These are phyloP conservation scores for Onychostruthus taczanowskii DNA, from an alignment of 2,113 vertebrate genomes.

Conservation along the genomic window DNA sequence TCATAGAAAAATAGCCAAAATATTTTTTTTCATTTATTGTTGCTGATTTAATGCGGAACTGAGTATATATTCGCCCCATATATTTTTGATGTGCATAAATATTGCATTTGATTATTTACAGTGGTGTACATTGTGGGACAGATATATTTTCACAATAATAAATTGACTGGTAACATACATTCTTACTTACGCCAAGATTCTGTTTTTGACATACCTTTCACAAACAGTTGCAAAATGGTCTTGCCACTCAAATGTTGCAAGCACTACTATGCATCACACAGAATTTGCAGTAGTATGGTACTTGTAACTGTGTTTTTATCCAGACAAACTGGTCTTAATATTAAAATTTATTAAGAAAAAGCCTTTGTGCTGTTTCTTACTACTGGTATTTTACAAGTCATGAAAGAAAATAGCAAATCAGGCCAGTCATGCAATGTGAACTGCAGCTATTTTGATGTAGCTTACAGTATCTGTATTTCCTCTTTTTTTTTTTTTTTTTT, in stretches of 20 bases:
- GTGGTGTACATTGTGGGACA: slow-evolving; percentile 41
- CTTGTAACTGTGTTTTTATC: slow-evolving; percentile 60
- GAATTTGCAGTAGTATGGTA: slow-evolving; percentile 22
- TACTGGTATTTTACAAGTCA: slow-evolving; percentile 10
- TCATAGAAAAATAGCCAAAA: slow-evolving; percentile 1
- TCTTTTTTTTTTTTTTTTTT: background rate
- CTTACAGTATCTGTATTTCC: background rate
- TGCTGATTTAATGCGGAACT: slow-evolving; percentile 12
- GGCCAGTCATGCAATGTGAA: background rate
- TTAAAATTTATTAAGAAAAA: slow-evolving; percentile 71
- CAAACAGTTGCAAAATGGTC: slow-evolving; percentile 7
- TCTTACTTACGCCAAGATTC: slow-evolving; percentile 29
- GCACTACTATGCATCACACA: slow-evolving; percentile 39
- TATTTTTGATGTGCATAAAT: slow-evolving; percentile 53
- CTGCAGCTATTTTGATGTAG: background rate
- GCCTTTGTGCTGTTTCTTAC: slow-evolving; percentile 42
- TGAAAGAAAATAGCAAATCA: background rate
- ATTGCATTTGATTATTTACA: slow-evolving; percentile 29
- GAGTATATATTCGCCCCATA: background rate
- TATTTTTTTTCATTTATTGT: slow-evolving; percentile 4
- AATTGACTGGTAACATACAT: background rate
- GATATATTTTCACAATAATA: slow-evolving; percentile 37
- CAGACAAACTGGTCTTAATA: slow-evolving; percentile 54
- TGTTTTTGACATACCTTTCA: background rate
- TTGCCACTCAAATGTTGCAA: slow-evolving; percentile 21